Base-by-base conservation (phyloP, 1,140 invertebrate genomes). In the Papilio aristodemus region DNA sequence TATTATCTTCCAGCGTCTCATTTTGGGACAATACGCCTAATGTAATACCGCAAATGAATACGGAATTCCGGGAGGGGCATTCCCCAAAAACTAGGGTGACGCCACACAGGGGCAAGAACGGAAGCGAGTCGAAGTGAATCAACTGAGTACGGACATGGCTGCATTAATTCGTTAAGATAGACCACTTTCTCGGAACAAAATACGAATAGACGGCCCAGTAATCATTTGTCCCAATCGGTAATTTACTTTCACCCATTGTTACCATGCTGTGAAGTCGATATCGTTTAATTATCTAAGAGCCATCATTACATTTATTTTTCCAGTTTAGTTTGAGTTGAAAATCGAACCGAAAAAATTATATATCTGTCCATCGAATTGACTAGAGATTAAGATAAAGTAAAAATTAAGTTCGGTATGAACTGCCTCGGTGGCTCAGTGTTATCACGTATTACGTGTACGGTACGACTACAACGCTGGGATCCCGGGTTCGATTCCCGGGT, bases 41-140 rank as follows among this genome's bases (percentile, higher is more conserved):
- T 86, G 79, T 80, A 84, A 86, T 84, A 71, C 84, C 85, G 74
- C 80, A 83, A 86, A 85, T 79, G 81, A 86, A 84, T 79, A 77
- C 73, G 74, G 77, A 85, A 84, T 86, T 85, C 84, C 84, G 74
- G 73, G 58, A 74, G 80, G 76, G 72, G 72, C 36, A 72, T 79
- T 64, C 64, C 79, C 59, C 43, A 62, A 73, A 54, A 77, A 77
- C 64, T 73, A 68, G 72, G 75, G 79, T 67, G 74, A 70, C 8
- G 63, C n/a, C 32, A 27, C 57, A 46, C 39, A 57, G 67, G 63
- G 69, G 64, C 59, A 71, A 63, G 19, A 41, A 39, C 76, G 79
- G 76, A 84, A 83, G 69, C 60, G 75, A 80, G 74, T 76, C 75
- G 78, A 79, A 85, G 74, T 76, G 78, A 80, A 82, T 79, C 76